These are phyloP conservation scores for Protobothrops flavoviridis DNA, from an alignment of 2,113 vertebrate genomes.

Conservation along the genomic window DNA sequence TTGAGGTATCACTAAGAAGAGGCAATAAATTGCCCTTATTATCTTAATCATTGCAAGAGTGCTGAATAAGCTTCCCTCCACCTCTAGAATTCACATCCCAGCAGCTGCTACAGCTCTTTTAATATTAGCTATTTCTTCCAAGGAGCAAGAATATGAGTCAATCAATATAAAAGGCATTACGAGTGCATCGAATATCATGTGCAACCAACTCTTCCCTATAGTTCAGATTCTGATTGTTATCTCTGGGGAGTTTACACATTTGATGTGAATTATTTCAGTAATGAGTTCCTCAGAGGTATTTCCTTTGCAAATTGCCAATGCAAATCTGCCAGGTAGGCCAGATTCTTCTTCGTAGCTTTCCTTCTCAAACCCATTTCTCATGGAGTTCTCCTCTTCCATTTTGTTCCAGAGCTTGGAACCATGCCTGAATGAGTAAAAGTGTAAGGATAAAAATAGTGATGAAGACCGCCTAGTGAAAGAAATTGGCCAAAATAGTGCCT, in stretches of 20 bases:
- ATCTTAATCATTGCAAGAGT: conserved; percentile 46
- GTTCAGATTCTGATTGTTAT: conserved; percentile 25
- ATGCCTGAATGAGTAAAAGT: conserved; percentile 18
- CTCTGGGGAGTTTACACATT: conserved; percentile 14
- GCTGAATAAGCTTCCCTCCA: conserved; percentile 52
- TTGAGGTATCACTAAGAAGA: conserved; percentile 37
- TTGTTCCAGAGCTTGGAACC: conserved; percentile 15
- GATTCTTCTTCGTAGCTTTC: conserved; percentile 10
- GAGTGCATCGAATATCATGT: background rate
- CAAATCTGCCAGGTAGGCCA: conserved; percentile 21
- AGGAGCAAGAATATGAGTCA: conserved; percentile 27
- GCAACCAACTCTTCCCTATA: conserved; percentile 24
- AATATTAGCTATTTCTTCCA: conserved; percentile 46
- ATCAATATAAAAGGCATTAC: conserved; percentile 48
- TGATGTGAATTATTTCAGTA: conserved; percentile 40
- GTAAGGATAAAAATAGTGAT: conserved; percentile 11
- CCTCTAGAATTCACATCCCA: conserved; percentile 51
- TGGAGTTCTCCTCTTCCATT: conserved; percentile 29
- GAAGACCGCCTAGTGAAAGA: conserved; percentile 24
- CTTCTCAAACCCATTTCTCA: conserved; percentile 7
- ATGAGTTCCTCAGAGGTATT: conserved; percentile 35
- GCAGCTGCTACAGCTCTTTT: conserved; percentile 50
- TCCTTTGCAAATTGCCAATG: conserved; percentile 43
- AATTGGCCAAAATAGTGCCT: conserved; percentile 1
- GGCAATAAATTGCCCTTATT: conserved; percentile 58